A percentile compares a stretch with the other conserved stretches of the same genome.
Conservation (phyloP, 2,797 vertebrate genomes). For the Glossophaga mutica region DNA sequence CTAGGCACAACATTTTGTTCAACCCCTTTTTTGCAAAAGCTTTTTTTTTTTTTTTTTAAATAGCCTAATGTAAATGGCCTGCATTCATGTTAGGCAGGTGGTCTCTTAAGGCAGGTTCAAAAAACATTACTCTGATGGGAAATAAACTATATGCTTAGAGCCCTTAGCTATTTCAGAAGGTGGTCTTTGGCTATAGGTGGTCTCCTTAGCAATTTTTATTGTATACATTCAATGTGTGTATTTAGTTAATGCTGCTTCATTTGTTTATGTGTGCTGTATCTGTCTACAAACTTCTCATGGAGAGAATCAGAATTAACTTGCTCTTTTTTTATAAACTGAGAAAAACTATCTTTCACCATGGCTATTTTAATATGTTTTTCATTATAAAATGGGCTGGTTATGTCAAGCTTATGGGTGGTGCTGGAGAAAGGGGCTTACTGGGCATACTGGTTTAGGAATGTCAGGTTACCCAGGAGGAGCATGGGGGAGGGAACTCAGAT, state of each 20-base stretch:
- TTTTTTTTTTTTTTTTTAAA: not conserved
- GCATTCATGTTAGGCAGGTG: conserved; percentile 41
- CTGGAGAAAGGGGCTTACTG: not conserved
- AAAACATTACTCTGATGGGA: conserved; percentile 58
- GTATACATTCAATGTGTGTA: not conserved
- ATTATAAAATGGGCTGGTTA: not conserved
- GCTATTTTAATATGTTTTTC: not conserved
- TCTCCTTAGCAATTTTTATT: conserved; percentile 57
- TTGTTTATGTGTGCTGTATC: not conserved
- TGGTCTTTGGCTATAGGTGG: conserved; percentile 58
- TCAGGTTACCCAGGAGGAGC: not conserved
- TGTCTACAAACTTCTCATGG: not conserved
- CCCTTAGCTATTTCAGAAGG: conserved; percentile 40
- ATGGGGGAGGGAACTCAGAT: not conserved
- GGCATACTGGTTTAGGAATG: not conserved
- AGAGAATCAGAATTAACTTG: conserved; percentile 16
- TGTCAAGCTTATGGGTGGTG: not conserved
- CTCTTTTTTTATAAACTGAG: not conserved
- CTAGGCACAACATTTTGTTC: conserved; percentile 24
- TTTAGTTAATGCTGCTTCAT: conserved; percentile 24
- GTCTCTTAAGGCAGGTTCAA: conserved; percentile 53
- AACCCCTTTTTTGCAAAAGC: conserved; percentile 24
- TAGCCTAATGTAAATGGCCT: conserved; percentile 39
- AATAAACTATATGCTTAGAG: conserved; percentile 46
- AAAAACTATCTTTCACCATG: not conserved